phyloP scores from a whole-genome alignment of 1,140 invertebrate genomes.

The Radopholus similis region DNA sequence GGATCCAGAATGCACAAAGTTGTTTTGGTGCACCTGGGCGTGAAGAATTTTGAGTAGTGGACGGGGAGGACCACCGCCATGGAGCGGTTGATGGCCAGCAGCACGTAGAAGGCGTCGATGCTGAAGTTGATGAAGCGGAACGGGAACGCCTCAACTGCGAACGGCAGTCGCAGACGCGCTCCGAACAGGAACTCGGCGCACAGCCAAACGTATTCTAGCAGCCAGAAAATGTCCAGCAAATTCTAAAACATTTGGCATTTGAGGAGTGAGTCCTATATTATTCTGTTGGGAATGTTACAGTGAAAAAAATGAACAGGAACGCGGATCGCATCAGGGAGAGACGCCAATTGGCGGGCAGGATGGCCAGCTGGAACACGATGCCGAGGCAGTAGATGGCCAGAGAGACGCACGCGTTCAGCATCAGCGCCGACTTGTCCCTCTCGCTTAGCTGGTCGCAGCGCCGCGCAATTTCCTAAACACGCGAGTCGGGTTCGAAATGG shows the following conservation, averaged over 20 bases:
- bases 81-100: constrained; percentile 7
- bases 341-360: constrained; percentile 4
- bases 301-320: background rate
- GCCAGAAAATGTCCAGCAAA: constrained; percentile 2
- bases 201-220: constrained; percentile 14
- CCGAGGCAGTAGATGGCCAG: constrained; percentile 5
- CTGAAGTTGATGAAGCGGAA: constrained; percentile 17
- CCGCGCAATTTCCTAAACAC: no score
- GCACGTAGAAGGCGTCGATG: constrained; percentile 11
- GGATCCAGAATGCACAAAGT: no score
- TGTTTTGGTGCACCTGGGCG: background rate
- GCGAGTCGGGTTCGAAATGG: no score
- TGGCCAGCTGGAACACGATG: background rate
- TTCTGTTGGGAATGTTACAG: background rate
- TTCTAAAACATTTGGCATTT: background rate
- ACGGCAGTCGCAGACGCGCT: background rate
- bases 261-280: background rate
- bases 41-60: background rate
- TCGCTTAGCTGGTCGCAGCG: no score
- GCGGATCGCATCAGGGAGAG: background rate
- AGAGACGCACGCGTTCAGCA: no score
- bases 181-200: background rate
- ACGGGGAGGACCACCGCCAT: constrained; percentile 1
- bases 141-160: background rate
- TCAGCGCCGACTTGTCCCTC: no score